Evolutionary conservation across 2,113 vertebrate species (phyloP).

Genomic region (Dipodomys merriami): DNA sequence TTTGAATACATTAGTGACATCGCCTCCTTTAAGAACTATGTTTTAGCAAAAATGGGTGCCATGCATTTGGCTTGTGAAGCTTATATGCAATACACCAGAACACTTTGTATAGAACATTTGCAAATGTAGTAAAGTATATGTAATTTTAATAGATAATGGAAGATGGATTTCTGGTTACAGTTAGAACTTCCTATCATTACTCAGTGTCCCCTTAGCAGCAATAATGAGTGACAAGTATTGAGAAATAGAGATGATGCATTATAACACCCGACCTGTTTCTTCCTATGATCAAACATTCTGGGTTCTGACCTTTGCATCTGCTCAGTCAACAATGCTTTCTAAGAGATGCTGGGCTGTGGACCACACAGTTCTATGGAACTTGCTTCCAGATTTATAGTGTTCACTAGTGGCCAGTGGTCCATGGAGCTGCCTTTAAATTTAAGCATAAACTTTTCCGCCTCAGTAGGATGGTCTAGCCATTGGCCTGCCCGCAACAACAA

Average conservation of each 20-base stretch:
- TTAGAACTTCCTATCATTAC: background rate
- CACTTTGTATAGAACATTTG: background rate
- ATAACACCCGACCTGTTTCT: background rate
- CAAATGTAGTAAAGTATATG: background rate
- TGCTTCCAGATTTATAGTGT: background rate
- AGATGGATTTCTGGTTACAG: background rate
- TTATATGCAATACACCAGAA: background rate
- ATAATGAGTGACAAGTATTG: background rate
- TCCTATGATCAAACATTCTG: background rate
- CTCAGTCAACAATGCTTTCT: background rate
- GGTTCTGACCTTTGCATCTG: background rate
- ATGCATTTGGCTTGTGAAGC: slow-evolving; percentile 2
- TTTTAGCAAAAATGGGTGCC: background rate
- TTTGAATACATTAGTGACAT: background rate
- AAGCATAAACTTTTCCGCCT: background rate
- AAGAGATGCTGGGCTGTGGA: background rate
- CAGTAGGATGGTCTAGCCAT: background rate
- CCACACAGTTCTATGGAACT: background rate
- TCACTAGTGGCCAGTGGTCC: background rate
- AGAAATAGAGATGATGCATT: background rate
- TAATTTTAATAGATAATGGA: background rate
- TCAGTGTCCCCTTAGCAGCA: background rate
- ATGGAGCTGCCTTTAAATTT: background rate
- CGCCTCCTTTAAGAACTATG: background rate
- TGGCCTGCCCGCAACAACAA: background rate